Evolutionary conservation across 1,140 invertebrate species (phyloP), one percentile per base, ranked within the genome.

Genomic region (Rhopalosiphum padi): DNA sequence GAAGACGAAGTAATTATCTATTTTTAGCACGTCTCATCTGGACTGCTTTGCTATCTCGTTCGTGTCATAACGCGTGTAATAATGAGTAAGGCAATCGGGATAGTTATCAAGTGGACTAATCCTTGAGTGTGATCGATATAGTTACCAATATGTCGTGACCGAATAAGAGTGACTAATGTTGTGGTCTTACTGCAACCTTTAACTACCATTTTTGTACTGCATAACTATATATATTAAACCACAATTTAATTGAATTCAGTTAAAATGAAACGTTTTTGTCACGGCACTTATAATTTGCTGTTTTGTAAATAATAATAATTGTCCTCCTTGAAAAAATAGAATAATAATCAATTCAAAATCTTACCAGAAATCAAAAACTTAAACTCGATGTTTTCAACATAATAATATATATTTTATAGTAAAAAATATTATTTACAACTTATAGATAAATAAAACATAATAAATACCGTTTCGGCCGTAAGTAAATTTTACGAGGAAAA

Each of bases 1-100:
- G 91, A 93, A 51, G 85, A 93, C 48, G 91, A 93, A 93, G 91
- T 93, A 85, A 93, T 51, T 77, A 82, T 46, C 6, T 9, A 88
- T 53, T 88, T 51, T n/a, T 51, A 35, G 51, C 87, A 88, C 30
- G 87, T n/a, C 22, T 88, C 15, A 18, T 46, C 43, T 18, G 25
- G 37, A 41, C 37, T 37, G 82, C 35, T 41, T 18, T 18, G 4
- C 60, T 77, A 18, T 15, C 15, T 77, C n/a, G 60, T n/a, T 53
- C 87, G 46, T 35, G 37, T 46, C 30, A 86, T 86, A 86, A 48
- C n/a, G 18, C 46, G 87, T 37, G 48, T 89, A 87, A 25, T 89
- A 87, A 51, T n/a, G 5, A 88, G n/a, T 88, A 89, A 89, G 89
- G 89, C 37, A 43, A 68, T 30, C 89, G 41, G n/a, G 55, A 68